Percentiles rank a stretch among this genome's conserved stretches.
Evolutionary conservation across 2,113 vertebrate species (phyloP).

Genomic region (Falco punctatus): DNA sequence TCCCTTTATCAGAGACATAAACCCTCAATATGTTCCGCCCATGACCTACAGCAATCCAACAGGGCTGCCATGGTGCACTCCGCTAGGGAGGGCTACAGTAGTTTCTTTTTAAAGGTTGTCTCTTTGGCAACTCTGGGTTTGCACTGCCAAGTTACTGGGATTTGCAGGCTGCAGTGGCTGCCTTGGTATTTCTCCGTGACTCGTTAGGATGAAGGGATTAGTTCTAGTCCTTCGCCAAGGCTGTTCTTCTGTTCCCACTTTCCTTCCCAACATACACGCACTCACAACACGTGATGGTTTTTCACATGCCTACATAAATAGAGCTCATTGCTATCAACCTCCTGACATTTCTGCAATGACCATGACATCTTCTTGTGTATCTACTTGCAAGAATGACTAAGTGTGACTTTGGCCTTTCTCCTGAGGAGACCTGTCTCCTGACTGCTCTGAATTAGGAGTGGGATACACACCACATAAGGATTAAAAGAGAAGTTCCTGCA

Average conservation of each 20-base stretch:
- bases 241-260: neutral
- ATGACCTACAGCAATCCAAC: neutral
- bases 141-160: neutral
- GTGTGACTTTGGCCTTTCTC: neutral
- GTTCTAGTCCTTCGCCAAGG: neutral
- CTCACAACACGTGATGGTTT: neutral
- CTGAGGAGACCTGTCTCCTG: neutral
- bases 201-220: neutral
- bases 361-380: neutral
- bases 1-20: slow-evolving; percentile 37
- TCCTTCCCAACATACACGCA: neutral
- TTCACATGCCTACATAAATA: neutral
- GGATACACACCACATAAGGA: neutral
- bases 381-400: neutral
- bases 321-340: neutral
- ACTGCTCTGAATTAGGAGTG: neutral
- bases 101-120: slow-evolving; percentile 15
- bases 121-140: slow-evolving; percentile 2
- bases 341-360: neutral
- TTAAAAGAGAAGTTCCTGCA: neutral
- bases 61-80: neutral
- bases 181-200: neutral
- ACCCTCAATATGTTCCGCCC: neutral
- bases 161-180: neutral
- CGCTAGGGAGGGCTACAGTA: neutral